A percentile compares a stretch with the other conserved stretches of the same genome.
These are phyloP conservation scores for Alethe diademata DNA, from an alignment of 2,113 vertebrate genomes.

Conservation along the genomic window DNA sequence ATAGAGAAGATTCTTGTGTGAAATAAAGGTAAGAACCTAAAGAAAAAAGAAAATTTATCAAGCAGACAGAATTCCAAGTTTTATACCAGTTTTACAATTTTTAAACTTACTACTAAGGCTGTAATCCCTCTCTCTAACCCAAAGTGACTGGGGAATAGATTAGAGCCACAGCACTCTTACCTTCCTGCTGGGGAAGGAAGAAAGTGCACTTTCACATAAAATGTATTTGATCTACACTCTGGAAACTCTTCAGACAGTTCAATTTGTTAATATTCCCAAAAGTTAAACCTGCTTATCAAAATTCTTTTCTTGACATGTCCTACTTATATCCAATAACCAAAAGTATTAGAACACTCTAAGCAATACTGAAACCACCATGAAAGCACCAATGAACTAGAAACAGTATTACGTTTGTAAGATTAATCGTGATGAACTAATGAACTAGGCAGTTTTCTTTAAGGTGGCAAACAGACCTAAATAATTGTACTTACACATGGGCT, in stretches of 20 bases:
- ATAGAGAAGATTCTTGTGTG: not conserved
- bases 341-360: not conserved
- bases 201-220: not conserved
- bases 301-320: not conserved
- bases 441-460: not conserved
- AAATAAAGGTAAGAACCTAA: not conserved
- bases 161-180: not conserved
- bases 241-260: conserved; percentile 10
- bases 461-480: conserved; percentile 1
- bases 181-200: not conserved
- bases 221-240: not conserved
- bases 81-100: not conserved
- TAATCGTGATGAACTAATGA: not conserved
- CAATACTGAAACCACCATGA: not conserved
- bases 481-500: conserved; percentile 89
- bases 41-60: not conserved
- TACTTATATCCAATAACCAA: not conserved
- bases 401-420: not conserved
- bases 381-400: not conserved
- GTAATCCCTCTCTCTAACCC: conserved; percentile 39
- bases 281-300: not conserved
- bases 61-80: not conserved
- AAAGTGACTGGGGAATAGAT: conserved; percentile 33
- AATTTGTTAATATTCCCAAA: conserved; percentile 19
- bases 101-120: not conserved